Conservation (phyloP, 2,113 vertebrate genomes). For the Urocitellus parryii region DNA sequence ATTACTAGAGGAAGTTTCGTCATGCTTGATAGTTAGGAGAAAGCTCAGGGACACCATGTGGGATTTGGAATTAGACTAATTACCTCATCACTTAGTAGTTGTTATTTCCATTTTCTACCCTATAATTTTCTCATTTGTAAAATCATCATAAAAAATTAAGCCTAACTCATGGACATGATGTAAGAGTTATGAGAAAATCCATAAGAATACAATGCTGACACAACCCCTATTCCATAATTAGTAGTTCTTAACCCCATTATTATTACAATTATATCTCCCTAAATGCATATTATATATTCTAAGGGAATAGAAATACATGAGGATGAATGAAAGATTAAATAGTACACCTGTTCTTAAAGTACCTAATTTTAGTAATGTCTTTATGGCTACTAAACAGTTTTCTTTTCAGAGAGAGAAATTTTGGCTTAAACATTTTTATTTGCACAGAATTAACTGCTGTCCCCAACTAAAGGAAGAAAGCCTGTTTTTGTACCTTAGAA, state of each 20-base stretch:
- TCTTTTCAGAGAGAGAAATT: conserved; percentile 8
- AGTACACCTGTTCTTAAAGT: conserved; percentile 30
- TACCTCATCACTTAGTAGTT: conserved; percentile 12
- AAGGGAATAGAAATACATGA: conserved; percentile 34
- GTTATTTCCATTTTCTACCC: not conserved
- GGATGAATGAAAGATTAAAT: conserved; percentile 31
- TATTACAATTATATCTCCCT: not conserved
- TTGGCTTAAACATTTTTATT: not conserved
- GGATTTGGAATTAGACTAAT: not conserved
- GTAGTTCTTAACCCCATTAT: not conserved
- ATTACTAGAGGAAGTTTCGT: not conserved
- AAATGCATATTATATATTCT: not conserved
- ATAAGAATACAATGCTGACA: not conserved
- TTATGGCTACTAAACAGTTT: conserved; percentile 34
- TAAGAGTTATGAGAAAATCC: conserved; percentile 26
- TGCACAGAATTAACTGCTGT: not conserved
- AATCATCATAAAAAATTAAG: not conserved
- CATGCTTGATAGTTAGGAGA: not conserved
- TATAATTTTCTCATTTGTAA: no score
- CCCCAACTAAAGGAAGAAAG: not conserved
- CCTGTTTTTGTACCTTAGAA: not conserved
- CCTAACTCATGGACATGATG: not conserved
- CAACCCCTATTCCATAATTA: not conserved
- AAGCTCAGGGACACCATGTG: no score
- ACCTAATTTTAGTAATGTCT: conserved; percentile 49